Conservation (phyloP, 1,140 invertebrate species). For the Copidosoma floridanum region DNA sequence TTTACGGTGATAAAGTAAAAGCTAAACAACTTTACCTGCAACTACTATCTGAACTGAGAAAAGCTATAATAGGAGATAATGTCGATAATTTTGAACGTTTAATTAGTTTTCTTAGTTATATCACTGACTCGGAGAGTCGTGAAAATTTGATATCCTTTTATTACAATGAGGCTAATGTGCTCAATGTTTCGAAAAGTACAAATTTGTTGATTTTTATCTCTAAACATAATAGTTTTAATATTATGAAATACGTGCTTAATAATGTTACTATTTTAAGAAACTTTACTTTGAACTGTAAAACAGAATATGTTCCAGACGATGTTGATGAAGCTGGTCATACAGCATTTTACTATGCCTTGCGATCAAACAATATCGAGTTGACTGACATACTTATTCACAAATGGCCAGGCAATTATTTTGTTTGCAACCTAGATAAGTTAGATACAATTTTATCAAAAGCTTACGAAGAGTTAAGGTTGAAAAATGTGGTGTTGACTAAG, state of each 20-base stretch:
- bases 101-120: background rate
- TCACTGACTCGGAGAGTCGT: background rate
- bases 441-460: background rate
- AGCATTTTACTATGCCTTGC: background rate
- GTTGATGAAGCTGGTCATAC: background rate
- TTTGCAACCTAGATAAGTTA: background rate
- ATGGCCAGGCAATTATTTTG: background rate
- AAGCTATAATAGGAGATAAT: background rate
- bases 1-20: background rate
- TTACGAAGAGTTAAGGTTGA: slow-evolving; percentile 5
- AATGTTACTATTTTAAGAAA: background rate
- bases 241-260: background rate
- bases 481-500: background rate
- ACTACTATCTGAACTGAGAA: background rate
- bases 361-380: background rate
- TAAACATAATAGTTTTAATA: slow-evolving; percentile 7
- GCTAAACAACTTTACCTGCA: background rate
- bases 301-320: background rate
- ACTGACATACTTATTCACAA: background rate
- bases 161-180: background rate
- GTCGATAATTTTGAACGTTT: background rate
- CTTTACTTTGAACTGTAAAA: background rate
- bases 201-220: background rate
- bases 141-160: background rate
- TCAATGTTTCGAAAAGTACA: too few relatives aligned